These are phyloP conservation scores for Sepioteuthis lessoniana DNA, from an alignment of 2,888 invertebrate species.

Conservation along the genomic window DNA sequence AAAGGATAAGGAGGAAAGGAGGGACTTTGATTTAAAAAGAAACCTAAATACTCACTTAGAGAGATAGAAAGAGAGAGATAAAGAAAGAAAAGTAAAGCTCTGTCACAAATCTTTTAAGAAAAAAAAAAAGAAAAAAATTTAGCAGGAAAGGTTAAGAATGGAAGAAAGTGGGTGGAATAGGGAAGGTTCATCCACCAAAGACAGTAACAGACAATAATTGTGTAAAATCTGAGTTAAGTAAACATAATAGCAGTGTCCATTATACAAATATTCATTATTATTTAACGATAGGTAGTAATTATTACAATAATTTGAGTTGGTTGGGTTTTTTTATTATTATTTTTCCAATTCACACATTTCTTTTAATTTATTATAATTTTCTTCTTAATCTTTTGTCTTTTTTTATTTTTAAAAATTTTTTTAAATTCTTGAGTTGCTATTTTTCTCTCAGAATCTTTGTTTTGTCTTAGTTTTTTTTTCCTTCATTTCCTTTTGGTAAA, in stretches of 20 bases:
- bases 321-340: neutral
- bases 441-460: neutral
- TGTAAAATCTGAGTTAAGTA: neutral
- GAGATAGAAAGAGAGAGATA: no score
- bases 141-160: no score
- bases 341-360: neutral
- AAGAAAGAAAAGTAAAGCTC: no score
- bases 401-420: no score
- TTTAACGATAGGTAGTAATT: conserved; percentile 23
- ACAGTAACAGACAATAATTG: neutral
- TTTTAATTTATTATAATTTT: neutral
- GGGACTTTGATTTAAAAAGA: no score
- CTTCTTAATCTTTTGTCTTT: neutral
- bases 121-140: no score
- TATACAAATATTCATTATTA: conserved; percentile 33
- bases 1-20: no score
- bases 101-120: no score
- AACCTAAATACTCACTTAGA: no score
- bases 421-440: neutral
- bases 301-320: neutral
- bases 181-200: no score
- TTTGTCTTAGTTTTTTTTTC: neutral
- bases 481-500: neutral
- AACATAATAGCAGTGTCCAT: conserved; percentile 10
- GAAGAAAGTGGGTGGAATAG: no score